Evolutionary conservation across 2,888 invertebrate species (phyloP).

Genomic region (Spatulosminthurus flaviceps): DNA sequence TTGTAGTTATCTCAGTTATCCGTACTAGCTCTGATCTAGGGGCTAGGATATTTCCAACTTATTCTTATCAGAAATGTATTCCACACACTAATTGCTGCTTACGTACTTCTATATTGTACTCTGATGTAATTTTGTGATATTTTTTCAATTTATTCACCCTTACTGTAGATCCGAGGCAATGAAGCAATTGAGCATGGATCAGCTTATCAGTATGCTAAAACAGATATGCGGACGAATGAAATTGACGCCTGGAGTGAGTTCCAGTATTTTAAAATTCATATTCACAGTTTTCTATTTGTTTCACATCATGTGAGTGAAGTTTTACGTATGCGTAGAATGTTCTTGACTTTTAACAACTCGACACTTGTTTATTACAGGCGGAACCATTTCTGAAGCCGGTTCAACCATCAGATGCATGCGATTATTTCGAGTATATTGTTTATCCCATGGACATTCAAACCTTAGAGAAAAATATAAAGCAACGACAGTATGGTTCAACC

Average conservation of each 20-base stretch:
- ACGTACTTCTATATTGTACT: too few species aligned
- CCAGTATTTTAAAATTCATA: not conserved
- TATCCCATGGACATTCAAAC: constrained; percentile 86
- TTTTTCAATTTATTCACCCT: not conserved
- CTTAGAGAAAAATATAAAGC: constrained; percentile 79
- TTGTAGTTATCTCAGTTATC: not conserved
- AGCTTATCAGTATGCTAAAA: constrained; percentile 80
- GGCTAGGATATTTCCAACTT: not conserved
- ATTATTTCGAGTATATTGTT: constrained; percentile 82
- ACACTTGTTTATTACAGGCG: constrained; percentile 69
- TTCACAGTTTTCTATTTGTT: not conserved
- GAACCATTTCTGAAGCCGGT: constrained; percentile 83
- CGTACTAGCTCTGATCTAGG: not conserved
- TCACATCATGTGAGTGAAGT: not conserved
- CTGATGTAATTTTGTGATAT: not conserved
- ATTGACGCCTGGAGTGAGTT: constrained; percentile 79
- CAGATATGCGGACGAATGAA: constrained; percentile 84
- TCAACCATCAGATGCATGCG: constrained; percentile 75
- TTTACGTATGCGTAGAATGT: not conserved
- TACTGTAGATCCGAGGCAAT: constrained; percentile 74
- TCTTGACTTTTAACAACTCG: not conserved
- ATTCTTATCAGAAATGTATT: not conserved
- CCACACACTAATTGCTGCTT: not conserved
- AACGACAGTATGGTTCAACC: constrained; percentile 82
- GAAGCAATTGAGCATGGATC: constrained; percentile 77